Evolutionary conservation across 2,888 invertebrate species (phyloP), one percentile per base, ranked within the genome.

Genomic region (Xanthia togata): DNA sequence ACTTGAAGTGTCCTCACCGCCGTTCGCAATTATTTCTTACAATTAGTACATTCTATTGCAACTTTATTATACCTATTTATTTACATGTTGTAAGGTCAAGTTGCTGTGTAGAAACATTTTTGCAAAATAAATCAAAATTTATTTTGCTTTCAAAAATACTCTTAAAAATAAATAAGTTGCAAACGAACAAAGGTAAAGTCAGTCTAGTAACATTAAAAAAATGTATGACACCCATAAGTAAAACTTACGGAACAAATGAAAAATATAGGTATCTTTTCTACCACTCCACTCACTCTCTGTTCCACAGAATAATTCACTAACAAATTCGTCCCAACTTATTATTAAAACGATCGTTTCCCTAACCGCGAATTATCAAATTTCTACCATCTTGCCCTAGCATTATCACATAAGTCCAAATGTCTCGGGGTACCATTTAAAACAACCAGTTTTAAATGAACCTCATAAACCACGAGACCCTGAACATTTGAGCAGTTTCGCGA

Each of bases 311-410:
- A 94, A 92, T 87, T 91, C 92, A 93, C 91, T 93, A 94, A 93
- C 95, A 94, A 41, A 95, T 94, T 92, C 92, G 93, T 93, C 93
- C 92, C 89, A 92, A 93, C 93, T 95, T 94, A 94, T 96, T 95
- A 96, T 96, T 96, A 96, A 96, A 96, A 95, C 91, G 94, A 94
- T 94, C 95, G 94, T 95, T 95, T 94, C 91, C 88, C 93, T 94
- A 96, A 96, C 96, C 95, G 94, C 93, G 95, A 95, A 96, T 96
- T 96, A 96, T 96, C 96, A 95, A 96, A 96, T 96, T 96, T 96
- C 95, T 93, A 93, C 89, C 91, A 92, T 83, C 93, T 94, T 92
- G 93, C 95, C 95, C 95, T 96, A 95, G 93, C 88, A 96, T 96
- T 96, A 96, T 95, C 96, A 95, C 95, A 96, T 95, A 95, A 95